Evolutionary conservation across 1,140 invertebrate genomes (phyloP), one percentile per base, ranked within the genome.

Genomic region (Pteromalus puparum): DNA sequence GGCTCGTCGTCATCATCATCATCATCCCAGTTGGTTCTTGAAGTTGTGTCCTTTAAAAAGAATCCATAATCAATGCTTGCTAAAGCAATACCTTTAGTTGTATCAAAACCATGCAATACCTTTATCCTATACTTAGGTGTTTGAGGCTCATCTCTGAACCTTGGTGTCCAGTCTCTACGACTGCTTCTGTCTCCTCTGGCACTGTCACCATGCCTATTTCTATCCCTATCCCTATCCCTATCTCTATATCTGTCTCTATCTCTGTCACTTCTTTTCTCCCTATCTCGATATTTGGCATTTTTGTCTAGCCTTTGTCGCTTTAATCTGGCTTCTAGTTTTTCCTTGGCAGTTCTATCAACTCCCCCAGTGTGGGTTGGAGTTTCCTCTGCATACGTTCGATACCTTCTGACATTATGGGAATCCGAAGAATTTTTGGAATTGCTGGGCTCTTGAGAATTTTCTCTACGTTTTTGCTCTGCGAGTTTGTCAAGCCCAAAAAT

Each of bases 291-390:
- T 82, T 81, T 90, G 42, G 87, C 88, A 87, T 91, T 90, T 6
- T 87, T 94, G 80, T 94, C 92, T 12, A 95, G 93, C 85, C 93
- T 93, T 53, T 95, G 94, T 84, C 91, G 91, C 88, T 94, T 93
- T 87, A 97, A 91, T 79, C 97, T 93, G 85, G 96, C 94, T 48
- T 96, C 92, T 86, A 97, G 93, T 86, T 96, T 94, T 88, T 96
- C 95, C 86, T 95, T 94, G 0, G 97, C 97, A 90, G 97, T 96
- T 80, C 95, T 94, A 65, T 96, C 97, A 3, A 99, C 96, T 34
- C 98, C 98, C 61, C 98, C 98, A 6, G 98, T 98, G 89, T 99
- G 95, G 0, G 98, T 97, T 0, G 98, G 98, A 10, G 98, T 99
- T 93, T 99, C 98, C 88, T 97, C 95, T 88, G 95, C 94, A 12